Evolutionary conservation across 2,113 vertebrate genomes (phyloP).

Genomic region (Cephalopholis sonnerati): DNA sequence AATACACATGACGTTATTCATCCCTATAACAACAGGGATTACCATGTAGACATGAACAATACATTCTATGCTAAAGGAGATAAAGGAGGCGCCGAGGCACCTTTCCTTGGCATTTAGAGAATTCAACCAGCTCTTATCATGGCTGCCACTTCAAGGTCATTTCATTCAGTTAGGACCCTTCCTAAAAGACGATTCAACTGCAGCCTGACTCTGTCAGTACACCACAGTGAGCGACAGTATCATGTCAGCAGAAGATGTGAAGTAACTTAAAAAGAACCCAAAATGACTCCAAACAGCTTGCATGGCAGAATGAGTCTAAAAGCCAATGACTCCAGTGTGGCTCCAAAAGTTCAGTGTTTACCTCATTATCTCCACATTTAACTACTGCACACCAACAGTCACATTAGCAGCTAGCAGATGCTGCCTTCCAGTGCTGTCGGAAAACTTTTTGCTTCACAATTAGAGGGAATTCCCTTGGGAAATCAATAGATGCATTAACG

Average conservation of each 20-base stretch:
- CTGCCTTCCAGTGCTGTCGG: not conserved
- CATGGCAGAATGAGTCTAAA: not conserved
- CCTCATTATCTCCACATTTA: conserved; percentile 37
- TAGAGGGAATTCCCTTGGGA: conserved; percentile 30
- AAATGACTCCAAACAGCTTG: not conserved
- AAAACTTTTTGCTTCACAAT: conserved; percentile 15
- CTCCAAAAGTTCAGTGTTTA: conserved; percentile 31
- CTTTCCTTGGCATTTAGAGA: too few species aligned
- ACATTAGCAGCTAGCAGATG: conserved; percentile 7
- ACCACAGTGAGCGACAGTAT: not conserved
- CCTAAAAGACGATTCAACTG: too few species aligned
- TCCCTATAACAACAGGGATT: too few species aligned
- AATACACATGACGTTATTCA: too few species aligned
- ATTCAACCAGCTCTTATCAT: too few species aligned
- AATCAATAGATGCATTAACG: conserved; percentile 26
- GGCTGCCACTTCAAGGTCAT: too few species aligned
- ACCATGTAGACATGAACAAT: too few species aligned
- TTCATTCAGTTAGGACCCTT: too few species aligned
- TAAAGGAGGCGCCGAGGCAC: too few species aligned
- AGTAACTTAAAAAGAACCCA: not conserved
- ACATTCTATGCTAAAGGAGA: too few species aligned
- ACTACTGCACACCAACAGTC: not conserved
- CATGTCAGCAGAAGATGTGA: not conserved
- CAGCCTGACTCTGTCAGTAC: not conserved
- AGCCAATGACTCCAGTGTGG: not conserved